These are phyloP conservation scores for Chironomus tentans DNA, from an alignment of 2,888 invertebrate species.

Conservation along the genomic window DNA sequence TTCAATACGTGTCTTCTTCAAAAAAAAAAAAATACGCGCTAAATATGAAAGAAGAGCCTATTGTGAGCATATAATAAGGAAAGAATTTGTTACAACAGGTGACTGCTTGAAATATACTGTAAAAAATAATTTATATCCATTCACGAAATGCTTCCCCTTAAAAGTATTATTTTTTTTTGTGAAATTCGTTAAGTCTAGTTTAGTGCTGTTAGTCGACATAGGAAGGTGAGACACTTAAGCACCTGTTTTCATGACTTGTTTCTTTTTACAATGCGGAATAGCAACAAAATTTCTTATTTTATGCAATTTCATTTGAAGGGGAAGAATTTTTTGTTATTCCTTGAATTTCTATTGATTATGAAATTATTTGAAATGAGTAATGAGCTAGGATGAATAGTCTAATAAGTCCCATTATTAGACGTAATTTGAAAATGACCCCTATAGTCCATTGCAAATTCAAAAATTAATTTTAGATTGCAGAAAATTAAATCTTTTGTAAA, in stretches of 20 bases:
- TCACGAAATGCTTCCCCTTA: constrained; percentile 18
- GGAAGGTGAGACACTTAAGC: constrained; percentile 11
- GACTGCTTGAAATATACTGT: neutral
- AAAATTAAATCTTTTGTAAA: no score
- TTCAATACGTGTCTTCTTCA: neutral
- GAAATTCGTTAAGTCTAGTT: constrained; percentile 6
- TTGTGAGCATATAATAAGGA: neutral
- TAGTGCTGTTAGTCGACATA: neutral
- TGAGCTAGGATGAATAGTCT: no score
- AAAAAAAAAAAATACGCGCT: neutral
- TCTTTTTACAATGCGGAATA: neutral
- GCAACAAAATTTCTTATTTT: neutral
- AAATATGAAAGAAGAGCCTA: no score
- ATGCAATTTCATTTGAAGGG: constrained; percentile 9
- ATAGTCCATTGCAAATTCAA: no score
- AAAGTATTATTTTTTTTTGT: neutral
- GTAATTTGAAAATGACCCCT: no score
- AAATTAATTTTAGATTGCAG: no score
- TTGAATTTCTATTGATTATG: no score
- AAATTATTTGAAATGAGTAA: no score
- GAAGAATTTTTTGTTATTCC: neutral
- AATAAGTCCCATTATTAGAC: no score
- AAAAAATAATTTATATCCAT: constrained; percentile 22
- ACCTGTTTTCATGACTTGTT: constrained; percentile 14
- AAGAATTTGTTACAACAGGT: constrained; percentile 19